phyloP scores from a whole-genome alignment of 2,888 invertebrate species.

The Mylabris sibirica region DNA sequence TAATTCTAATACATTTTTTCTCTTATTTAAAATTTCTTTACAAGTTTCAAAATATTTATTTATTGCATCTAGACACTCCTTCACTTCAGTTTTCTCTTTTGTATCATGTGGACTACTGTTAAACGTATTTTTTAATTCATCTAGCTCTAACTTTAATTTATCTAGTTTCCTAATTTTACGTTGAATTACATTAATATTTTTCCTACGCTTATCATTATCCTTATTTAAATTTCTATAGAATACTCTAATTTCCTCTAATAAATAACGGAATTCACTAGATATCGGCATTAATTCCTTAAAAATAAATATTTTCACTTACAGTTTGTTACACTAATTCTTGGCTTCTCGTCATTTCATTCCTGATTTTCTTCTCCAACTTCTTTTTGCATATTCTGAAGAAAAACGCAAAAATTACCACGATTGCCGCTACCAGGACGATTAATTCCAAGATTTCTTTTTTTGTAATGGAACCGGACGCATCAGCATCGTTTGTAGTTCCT shows the following conservation, averaged over 20 bases:
- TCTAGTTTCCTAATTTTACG: conserved; percentile 13
- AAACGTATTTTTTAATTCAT: conserved; percentile 1
- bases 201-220: neutral
- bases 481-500: neutral
- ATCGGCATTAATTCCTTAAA: neutral
- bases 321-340: conserved; percentile 9
- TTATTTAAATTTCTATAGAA: conserved; percentile 21
- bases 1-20: too few relatives aligned
- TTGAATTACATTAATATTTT: neutral
- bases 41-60: neutral
- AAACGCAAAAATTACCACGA: too few relatives aligned
- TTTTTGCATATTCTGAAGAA: too few relatives aligned
- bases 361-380: neutral
- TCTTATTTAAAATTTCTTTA: conserved; percentile 13
- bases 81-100: conserved; percentile 10
- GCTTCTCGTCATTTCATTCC: neutral
- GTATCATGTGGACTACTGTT: neutral
- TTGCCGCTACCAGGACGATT: too few relatives aligned
- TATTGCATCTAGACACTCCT: conserved; percentile 2
- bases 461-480: neutral
- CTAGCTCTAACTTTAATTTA: conserved; percentile 9
- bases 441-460: neutral
- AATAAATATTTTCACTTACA: neutral
- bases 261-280: neutral
- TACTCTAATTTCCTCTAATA: conserved; percentile 14